Conservation (phyloP, 2,113 vertebrate genomes). For the Ascaphus truei region DNA sequence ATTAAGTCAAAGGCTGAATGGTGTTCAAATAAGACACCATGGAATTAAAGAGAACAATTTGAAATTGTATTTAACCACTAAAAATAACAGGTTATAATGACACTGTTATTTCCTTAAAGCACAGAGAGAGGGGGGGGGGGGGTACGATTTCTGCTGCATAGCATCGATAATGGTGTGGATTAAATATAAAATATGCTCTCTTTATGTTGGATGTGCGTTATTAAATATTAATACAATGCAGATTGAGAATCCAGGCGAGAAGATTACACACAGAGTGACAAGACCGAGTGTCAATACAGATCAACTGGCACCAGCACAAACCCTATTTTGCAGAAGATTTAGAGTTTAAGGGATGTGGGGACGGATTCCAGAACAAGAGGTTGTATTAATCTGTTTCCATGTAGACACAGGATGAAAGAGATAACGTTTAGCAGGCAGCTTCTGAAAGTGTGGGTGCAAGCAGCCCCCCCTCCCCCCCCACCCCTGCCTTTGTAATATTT, state of each 20-base stretch:
- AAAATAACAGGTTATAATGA: slow-evolving; percentile 33
- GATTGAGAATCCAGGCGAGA: slow-evolving; percentile 8
- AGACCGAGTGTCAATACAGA: slow-evolving; percentile 19
- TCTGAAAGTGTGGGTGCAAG: too few species aligned
- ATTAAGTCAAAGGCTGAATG: slow-evolving; percentile 53
- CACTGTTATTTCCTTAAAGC: slow-evolving; percentile 17
- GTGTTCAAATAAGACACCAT: slow-evolving; percentile 38
- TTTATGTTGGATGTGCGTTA: slow-evolving; percentile 1
- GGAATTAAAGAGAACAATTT: slow-evolving; percentile 36
- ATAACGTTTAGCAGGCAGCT: neutral
- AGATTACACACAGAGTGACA: slow-evolving; percentile 1
- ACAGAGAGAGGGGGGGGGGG: neutral
- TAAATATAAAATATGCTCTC: neutral
- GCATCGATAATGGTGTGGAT: slow-evolving; percentile 9
- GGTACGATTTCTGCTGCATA: neutral
- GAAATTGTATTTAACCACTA: slow-evolving; percentile 30
- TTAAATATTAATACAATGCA: slow-evolving; percentile 25
- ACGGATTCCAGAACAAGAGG: neutral
- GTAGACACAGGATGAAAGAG: neutral
- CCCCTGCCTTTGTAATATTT: too few species aligned
- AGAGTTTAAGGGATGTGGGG: neutral
- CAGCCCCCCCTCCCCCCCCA: too few species aligned
- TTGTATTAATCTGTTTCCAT: neutral
- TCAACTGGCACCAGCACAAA: neutral
- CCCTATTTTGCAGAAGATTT: neutral